phyloP scores from a whole-genome alignment of 2,113 vertebrate species.

The Lanius ludovicianus region DNA sequence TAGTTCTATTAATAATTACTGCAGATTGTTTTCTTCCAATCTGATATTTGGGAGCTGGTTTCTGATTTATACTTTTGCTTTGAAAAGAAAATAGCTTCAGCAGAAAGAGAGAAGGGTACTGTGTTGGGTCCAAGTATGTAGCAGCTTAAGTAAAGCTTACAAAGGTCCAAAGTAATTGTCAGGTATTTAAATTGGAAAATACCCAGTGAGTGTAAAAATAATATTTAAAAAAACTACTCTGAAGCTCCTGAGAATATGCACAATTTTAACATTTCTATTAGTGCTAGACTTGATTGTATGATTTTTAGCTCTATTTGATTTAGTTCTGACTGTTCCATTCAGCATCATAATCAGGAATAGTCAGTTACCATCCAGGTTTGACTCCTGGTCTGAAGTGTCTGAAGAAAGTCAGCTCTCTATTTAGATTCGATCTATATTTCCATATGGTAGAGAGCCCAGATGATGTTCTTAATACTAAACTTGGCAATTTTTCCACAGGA shows the following conservation, averaged over 20 bases:
- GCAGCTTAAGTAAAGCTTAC: neutral
- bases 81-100: neutral
- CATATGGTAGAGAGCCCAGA: neutral
- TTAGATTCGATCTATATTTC: neutral
- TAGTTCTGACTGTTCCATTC: neutral
- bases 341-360: neutral
- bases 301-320: neutral
- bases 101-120: neutral
- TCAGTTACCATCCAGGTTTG: neutral
- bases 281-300: neutral
- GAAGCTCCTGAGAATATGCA: neutral
- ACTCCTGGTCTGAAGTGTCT: neutral
- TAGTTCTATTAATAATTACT: neutral
- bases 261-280: neutral
- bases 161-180: neutral
- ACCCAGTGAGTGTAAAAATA: neutral
- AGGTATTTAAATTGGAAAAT: neutral
- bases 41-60: neutral
- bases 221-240: neutral
- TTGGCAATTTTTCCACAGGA: neutral
- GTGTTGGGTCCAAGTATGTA: neutral
- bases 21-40: neutral
- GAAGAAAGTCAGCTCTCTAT: neutral
- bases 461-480: neutral
- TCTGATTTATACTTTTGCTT: neutral